phyloP scores from a whole-genome alignment of 2,888 invertebrate species.

The Trichacis sp. region DNA sequence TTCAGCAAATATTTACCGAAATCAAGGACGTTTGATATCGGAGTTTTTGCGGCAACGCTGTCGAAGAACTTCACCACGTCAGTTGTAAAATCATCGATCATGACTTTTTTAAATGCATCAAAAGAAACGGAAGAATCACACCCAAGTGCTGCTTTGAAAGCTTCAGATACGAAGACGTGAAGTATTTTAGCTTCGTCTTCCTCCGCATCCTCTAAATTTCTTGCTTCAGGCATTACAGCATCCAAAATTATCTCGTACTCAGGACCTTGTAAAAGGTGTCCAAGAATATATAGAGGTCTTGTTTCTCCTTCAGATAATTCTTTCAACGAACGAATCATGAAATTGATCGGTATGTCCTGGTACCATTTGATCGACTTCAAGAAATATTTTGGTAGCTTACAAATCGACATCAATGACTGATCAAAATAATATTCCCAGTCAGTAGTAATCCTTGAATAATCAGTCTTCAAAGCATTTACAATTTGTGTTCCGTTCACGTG shows the following conservation, averaged over 20 bases:
- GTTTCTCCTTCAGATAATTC: conserved; percentile 18
- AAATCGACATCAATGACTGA: too few relatives aligned
- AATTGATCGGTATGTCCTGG: conserved; percentile 54
- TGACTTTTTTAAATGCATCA: conserved; percentile 28
- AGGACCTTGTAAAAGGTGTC: conserved; percentile 47
- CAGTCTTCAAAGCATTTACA: conserved; percentile 24
- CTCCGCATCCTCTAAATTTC: conserved; percentile 24
- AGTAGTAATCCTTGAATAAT: conserved; percentile 16
- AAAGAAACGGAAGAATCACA: conserved; percentile 57
- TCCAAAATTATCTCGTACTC: conserved; percentile 45
- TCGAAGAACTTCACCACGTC: background rate
- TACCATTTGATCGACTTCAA: conserved; percentile 55
- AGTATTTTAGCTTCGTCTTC: conserved; percentile 3
- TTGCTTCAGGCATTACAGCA: conserved; percentile 43
- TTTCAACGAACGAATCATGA: conserved; percentile 33
- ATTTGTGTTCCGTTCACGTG: too few relatives aligned
- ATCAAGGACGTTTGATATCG: conserved; percentile 39
- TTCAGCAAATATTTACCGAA: conserved; percentile 46
- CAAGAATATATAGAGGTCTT: conserved; percentile 37
- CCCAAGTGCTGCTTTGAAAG: conserved; percentile 15
- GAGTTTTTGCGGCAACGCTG: conserved; percentile 43
- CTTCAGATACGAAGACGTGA: background rate
- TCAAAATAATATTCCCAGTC: conserved; percentile 30
- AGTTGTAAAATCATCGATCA: conserved; percentile 22
- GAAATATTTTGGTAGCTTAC: conserved; percentile 37